Conservation (phyloP, 2,888 invertebrate genomes). For the Rhabditophanes sp. region DNA sequence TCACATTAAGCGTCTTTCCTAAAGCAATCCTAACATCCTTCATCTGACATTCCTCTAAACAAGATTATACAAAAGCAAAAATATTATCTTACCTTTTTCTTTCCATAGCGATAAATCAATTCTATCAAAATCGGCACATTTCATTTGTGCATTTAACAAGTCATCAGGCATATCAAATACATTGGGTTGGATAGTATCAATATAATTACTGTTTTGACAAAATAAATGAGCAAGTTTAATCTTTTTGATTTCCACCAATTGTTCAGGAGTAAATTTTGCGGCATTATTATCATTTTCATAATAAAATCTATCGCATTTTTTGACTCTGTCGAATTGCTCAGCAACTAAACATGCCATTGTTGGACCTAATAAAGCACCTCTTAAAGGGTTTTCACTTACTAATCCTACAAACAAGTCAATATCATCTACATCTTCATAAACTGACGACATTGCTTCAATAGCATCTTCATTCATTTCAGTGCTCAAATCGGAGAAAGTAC, state of each 20-base stretch:
- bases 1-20: constrained; percentile 35
- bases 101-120: constrained; percentile 38
- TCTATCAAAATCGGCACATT: constrained; percentile 35
- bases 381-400: constrained; percentile 13
- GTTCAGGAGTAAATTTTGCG: constrained; percentile 46
- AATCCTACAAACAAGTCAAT: constrained; percentile 77
- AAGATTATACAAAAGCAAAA: not conserved
- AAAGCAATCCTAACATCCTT: constrained; percentile 33
- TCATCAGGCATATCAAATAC: constrained; percentile 65
- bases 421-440: constrained; percentile 64
- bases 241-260: constrained; percentile 70
- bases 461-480: constrained; percentile 57
- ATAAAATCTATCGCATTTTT: constrained; percentile 84
- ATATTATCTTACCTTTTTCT: constrained; percentile 27
- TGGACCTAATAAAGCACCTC: constrained; percentile 45
- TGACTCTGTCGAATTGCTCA: constrained; percentile 54
- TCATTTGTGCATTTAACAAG: constrained; percentile 37
- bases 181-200: constrained; percentile 69
- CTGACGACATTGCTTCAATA: constrained; percentile 26
- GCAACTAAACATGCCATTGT: constrained; percentile 90
- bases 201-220: constrained; percentile 72
- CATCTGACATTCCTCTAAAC: constrained; percentile 37
- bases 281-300: constrained; percentile 51
- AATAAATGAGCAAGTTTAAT: constrained; percentile 66
- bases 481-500: constrained; percentile 67